Evolutionary conservation across 2,113 vertebrate genomes (phyloP).

Genomic region (Accipiter virgatus): DNA sequence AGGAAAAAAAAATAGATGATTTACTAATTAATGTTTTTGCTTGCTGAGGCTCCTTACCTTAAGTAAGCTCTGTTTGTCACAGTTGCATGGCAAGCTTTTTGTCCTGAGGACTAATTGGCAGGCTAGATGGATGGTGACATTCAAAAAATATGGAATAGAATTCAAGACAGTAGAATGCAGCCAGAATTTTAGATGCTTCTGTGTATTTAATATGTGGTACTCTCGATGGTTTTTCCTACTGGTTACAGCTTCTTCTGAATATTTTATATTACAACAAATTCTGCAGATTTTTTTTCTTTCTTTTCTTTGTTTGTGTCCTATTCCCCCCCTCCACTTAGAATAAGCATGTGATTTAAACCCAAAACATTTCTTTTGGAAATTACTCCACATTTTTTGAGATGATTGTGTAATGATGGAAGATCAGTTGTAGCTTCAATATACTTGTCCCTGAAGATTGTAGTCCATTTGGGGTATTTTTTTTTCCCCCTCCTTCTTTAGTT

Average conservation of each 20-base stretch:
- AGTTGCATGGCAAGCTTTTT: neutral
- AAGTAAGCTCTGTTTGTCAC: neutral
- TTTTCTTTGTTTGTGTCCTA: neutral
- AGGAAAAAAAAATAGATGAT: neutral
- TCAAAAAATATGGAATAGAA: neutral
- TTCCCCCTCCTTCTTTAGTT: neutral
- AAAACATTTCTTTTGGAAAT: neutral
- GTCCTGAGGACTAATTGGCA: slow-evolving; percentile 42
- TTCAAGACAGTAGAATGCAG: neutral
- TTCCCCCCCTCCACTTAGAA: too few species aligned
- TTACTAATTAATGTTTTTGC: slow-evolving; percentile 41
- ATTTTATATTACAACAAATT: neutral
- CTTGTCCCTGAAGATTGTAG: neutral
- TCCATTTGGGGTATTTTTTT: neutral
- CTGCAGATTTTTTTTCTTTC: neutral
- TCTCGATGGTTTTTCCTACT: neutral
- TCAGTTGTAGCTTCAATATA: neutral
- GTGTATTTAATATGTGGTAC: neutral
- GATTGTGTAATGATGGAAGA: neutral
- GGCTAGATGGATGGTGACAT: neutral
- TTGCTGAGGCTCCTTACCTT: neutral
- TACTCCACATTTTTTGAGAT: neutral
- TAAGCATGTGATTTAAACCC: neutral
- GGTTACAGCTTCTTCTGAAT: neutral
- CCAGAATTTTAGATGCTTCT: neutral